Percentiles rank a stretch among this genome's conserved stretches.
Evolutionary conservation across 1,140 invertebrate genomes (phyloP).

Genomic region (Musca vetustissima): DNA sequence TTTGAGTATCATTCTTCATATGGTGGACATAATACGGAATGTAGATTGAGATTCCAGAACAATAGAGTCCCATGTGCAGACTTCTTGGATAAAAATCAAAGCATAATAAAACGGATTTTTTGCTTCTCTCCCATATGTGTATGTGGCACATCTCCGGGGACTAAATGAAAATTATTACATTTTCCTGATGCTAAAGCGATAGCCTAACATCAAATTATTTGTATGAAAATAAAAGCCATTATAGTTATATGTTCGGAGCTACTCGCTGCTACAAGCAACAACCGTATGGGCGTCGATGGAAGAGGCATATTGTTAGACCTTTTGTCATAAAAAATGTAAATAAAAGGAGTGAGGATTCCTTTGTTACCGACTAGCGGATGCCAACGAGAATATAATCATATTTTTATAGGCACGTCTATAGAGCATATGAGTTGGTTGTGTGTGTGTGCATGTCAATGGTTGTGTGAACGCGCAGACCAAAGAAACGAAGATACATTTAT

Average conservation of each 20-base stretch:
- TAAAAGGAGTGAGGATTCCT: background rate
- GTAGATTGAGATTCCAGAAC: no score
- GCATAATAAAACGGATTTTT: conserved; percentile 1
- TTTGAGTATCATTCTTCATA: no score
- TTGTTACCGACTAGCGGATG: conserved; percentile 15
- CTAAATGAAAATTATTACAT: conserved; percentile 21
- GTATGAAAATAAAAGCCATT: background rate
- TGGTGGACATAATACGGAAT: no score
- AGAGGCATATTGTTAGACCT: background rate
- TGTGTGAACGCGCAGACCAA: background rate
- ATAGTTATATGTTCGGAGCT: background rate
- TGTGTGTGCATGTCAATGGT: no score
- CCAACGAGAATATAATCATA: conserved; percentile 40
- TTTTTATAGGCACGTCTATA: conserved; percentile 45
- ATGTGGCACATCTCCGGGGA: conserved; percentile 22
- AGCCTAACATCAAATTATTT: conserved; percentile 21
- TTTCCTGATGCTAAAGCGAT: conserved; percentile 22
- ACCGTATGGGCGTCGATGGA: background rate
- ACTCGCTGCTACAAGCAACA: background rate
- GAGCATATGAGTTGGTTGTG: no score
- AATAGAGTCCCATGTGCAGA: no score
- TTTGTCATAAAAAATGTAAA: background rate
- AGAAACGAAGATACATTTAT: conserved; percentile 3
- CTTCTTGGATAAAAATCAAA: background rate
- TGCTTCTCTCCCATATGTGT: no score